Percentiles rank a stretch among this genome's conserved stretches.
Conservation (phyloP, 2,888 invertebrate species). For the Hypselothyrea guttata region DNA sequence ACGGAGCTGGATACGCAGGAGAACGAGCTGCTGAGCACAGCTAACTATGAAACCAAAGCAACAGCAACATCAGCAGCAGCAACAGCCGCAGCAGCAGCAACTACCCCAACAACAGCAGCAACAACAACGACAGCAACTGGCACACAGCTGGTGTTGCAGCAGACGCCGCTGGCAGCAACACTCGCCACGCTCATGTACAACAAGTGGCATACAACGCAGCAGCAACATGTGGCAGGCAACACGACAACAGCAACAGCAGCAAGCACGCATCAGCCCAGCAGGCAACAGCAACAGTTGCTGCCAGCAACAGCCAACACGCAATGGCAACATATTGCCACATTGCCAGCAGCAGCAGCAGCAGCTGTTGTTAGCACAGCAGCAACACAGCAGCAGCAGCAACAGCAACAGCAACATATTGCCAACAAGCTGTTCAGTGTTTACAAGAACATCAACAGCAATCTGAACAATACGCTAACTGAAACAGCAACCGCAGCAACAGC, state of each 20-base stretch:
- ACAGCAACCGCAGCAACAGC: slow-evolving; percentile 35
- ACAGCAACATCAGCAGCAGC: slow-evolving; percentile 35
- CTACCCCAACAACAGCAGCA: slow-evolving; percentile 31
- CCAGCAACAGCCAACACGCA: slow-evolving; percentile 35
- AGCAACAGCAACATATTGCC: slow-evolving; percentile 42
- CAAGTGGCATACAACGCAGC: slow-evolving; percentile 59
- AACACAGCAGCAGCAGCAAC: slow-evolving; percentile 13
- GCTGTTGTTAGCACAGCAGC: slow-evolving; percentile 15
- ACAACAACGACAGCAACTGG: slow-evolving; percentile 7
- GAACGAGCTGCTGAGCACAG: slow-evolving; percentile 51
- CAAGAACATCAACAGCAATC: slow-evolving; percentile 61
- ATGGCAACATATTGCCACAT: slow-evolving; percentile 18
- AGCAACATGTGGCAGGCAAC: slow-evolving; percentile 45
- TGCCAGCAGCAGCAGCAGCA: slow-evolving; percentile 23
- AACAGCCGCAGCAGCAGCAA: slow-evolving; percentile 21
- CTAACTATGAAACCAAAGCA: slow-evolving; percentile 69
- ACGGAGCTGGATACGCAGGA: slow-evolving; percentile 35
- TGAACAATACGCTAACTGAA: slow-evolving; percentile 63
- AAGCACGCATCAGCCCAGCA: slow-evolving; percentile 19
- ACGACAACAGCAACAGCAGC: slow-evolving; percentile 38
- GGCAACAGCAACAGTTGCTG: slow-evolving; percentile 35
- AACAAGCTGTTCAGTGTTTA: slow-evolving; percentile 58
- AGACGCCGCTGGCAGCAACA: slow-evolving; percentile 58
- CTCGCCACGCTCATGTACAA: slow-evolving; percentile 51
- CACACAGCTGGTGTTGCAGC: slow-evolving; percentile 24